Percentiles rank a stretch among this genome's conserved stretches.
These are phyloP conservation scores for Stenolophus ochropezus DNA, from an alignment of 2,888 invertebrate species.

Conservation along the genomic window DNA sequence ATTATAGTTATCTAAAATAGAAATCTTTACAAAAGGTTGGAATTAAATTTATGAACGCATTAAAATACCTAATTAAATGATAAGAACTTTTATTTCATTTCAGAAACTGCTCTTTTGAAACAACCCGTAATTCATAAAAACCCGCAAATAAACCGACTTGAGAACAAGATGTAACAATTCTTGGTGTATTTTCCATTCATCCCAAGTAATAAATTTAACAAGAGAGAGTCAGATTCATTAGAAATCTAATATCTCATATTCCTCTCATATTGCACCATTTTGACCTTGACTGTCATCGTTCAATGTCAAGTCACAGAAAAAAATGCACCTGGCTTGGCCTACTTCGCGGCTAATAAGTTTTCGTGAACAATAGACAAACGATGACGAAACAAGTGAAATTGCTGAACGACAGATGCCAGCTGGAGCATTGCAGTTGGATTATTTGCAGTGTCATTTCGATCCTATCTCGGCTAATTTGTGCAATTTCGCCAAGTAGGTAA, in stretches of 20 bases:
- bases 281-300: conserved; percentile 19
- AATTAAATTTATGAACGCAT: conserved; percentile 29
- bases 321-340: conserved; percentile 10
- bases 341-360: conserved; percentile 40
- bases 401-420: conserved; percentile 33
- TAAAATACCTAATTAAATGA: conserved; percentile 21
- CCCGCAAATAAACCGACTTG: neutral
- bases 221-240: conserved; percentile 19
- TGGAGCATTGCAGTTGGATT: conserved; percentile 27
- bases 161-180: neutral
- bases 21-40: conserved; percentile 32
- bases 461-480: conserved; percentile 9
- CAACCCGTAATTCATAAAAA: neutral
- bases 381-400: conserved; percentile 40
- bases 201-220: conserved; percentile 6
- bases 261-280: conserved; percentile 23
- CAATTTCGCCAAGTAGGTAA: conserved; percentile 34
- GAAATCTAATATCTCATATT: conserved; percentile 34
- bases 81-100: no score
- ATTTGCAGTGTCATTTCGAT: conserved; percentile 34
- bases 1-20: conserved; percentile 5
- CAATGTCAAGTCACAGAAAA: conserved; percentile 20
- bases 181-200: conserved; percentile 3
- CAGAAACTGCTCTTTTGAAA: no score
- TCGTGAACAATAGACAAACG: conserved; percentile 38